Conservation (phyloP, 2,113 vertebrate species). For the Todiramphus saurophagus region DNA sequence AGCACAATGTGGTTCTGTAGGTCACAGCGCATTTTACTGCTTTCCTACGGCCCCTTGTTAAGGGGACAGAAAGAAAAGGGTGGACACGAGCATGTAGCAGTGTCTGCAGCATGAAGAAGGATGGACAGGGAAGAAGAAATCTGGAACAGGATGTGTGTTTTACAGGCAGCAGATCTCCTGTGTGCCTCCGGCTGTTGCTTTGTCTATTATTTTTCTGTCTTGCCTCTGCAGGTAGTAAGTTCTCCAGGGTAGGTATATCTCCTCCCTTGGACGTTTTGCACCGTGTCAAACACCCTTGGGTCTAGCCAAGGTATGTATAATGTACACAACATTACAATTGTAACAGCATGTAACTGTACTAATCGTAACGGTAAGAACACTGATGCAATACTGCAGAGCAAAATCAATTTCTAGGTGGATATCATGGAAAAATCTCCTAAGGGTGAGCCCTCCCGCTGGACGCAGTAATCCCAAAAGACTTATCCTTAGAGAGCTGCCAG, state of each 20-base stretch:
- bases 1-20: fast-evolving
- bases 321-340: neutral
- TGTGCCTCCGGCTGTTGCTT: neutral
- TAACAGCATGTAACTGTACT: neutral
- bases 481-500: neutral
- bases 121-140: neutral
- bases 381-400: neutral
- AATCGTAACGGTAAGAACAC: too few relatives aligned
- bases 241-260: neutral
- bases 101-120: neutral
- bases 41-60: neutral
- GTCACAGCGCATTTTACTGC: too few relatives aligned
- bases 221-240: neutral
- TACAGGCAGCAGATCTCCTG: neutral
- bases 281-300: neutral
- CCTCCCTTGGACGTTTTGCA: neutral
- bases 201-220: neutral
- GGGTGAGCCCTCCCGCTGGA: neutral
- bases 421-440: neutral
- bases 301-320: neutral
- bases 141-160: neutral
- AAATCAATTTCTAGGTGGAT: neutral
- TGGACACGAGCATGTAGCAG: fast-evolving
- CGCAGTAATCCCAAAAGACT: fast-evolving
- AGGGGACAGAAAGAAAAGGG: neutral